These are phyloP conservation scores for Dysmachus trigonus DNA, from an alignment of 2,888 invertebrate species.

Conservation along the genomic window DNA sequence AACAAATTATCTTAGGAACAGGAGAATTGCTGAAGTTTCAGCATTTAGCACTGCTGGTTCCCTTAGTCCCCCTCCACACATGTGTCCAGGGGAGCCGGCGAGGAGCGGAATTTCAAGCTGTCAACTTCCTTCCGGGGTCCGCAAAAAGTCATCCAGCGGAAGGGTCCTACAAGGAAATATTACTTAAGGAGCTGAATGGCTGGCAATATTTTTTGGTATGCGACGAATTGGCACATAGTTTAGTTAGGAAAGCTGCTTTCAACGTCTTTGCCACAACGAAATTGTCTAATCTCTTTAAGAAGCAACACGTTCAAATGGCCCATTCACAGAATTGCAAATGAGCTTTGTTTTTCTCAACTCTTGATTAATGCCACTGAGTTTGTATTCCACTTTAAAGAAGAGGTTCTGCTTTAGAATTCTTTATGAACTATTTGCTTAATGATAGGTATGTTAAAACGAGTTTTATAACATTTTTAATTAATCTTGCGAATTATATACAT, in stretches of 20 bases:
- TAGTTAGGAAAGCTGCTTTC: neutral
- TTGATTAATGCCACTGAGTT: neutral
- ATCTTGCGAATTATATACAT: no score
- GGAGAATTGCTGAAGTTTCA: neutral
- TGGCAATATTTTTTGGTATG: neutral
- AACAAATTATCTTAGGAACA: constrained; percentile 6
- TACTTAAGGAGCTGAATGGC: neutral
- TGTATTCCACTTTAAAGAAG: neutral
- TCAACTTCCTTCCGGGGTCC: neutral
- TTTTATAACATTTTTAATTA: no score
- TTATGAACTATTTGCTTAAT: no score
- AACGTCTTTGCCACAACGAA: neutral
- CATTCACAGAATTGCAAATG: neutral
- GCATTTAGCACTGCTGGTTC: neutral
- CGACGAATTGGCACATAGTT: neutral
- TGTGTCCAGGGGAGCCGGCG: neutral
- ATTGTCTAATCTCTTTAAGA: neutral
- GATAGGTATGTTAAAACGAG: no score
- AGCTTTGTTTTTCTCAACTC: neutral
- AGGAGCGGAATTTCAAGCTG: neutral
- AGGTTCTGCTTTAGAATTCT: no score
- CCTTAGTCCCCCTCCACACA: no score
- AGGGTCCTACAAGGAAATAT: neutral
- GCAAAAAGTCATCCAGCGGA: neutral
- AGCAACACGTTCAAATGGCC: neutral